A percentile compares a stretch with the other conserved stretches of the same genome.
Evolutionary conservation across 2,113 vertebrate genomes (phyloP).

Genomic region (Suricata suricatta): DNA sequence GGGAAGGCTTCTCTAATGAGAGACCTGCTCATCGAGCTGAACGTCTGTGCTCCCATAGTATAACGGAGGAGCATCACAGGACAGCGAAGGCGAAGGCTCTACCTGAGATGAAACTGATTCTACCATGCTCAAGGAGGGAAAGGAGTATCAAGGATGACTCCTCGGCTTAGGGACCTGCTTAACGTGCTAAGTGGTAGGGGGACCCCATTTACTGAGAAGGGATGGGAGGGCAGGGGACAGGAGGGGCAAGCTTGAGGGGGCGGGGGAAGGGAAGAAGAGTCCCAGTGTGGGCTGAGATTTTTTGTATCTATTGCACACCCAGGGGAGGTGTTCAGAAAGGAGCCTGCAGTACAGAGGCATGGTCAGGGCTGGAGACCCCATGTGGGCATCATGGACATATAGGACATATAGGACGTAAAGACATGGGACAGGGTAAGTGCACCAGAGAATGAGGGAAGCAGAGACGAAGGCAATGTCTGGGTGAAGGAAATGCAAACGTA

Average conservation of each 20-base stretch:
- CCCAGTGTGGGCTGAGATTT: not conserved
- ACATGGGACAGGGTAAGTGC: accelerated
- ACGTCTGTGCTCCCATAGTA: not conserved
- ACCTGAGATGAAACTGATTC: not conserved
- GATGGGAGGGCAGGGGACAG: too few species aligned
- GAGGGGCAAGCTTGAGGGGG: not conserved
- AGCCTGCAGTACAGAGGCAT: not conserved
- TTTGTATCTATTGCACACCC: not conserved
- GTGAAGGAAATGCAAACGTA: not conserved
- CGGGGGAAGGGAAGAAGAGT: not conserved
- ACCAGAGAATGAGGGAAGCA: not conserved
- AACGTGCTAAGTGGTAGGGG: not conserved
- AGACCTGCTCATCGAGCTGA: not conserved
- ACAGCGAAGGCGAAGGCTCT: not conserved
- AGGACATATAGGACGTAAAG: too few species aligned
- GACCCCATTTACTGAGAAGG: not conserved
- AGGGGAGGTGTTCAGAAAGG: not conserved
- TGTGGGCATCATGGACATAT: not conserved
- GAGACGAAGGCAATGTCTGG: not conserved
- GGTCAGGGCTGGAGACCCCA: not conserved
- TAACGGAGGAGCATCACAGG: not conserved
- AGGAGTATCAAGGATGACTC: not conserved
- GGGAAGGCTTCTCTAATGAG: not conserved
- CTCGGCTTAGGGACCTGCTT: not conserved
- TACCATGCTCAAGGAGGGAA: not conserved